A percentile compares a stretch with the other conserved stretches of the same genome.
Evolutionary conservation across 2,797 vertebrate genomes (phyloP).

Genomic region (Myotis pilosus): DNA sequence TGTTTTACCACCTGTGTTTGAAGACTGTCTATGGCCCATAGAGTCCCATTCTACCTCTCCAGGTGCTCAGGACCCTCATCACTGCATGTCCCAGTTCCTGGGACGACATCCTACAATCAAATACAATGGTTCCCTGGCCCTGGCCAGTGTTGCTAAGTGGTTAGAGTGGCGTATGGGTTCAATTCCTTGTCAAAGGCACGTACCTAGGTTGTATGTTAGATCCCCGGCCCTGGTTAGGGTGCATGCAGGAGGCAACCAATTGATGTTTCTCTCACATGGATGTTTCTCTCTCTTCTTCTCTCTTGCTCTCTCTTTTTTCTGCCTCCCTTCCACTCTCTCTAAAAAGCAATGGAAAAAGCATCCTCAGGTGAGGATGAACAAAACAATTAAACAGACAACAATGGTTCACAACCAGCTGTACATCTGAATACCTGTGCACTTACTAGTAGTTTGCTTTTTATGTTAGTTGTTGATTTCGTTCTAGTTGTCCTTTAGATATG

Average conservation of each 20-base stretch:
- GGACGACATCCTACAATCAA: not conserved
- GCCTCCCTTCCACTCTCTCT: no score
- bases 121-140: not conserved
- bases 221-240: no score
- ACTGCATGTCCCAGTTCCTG: not conserved
- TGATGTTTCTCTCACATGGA: no score
- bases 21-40: not conserved
- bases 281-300: no score
- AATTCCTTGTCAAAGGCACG: no score
- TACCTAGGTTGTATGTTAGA: no score
- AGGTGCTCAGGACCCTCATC: not conserved
- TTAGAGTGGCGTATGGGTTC: no score
- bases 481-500: not conserved
- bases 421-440: not conserved
- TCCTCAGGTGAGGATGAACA: no score
- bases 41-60: not conserved
- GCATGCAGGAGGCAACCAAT: no score
- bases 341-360: no score
- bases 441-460: not conserved
- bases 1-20: not conserved
- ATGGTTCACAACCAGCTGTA: not conserved
- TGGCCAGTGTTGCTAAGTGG: no score
- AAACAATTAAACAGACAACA: not conserved
- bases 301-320: no score
- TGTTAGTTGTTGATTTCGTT: not conserved